phyloP scores from a whole-genome alignment of 2,113 vertebrate genomes.

The Halcyon malimbica region DNA sequence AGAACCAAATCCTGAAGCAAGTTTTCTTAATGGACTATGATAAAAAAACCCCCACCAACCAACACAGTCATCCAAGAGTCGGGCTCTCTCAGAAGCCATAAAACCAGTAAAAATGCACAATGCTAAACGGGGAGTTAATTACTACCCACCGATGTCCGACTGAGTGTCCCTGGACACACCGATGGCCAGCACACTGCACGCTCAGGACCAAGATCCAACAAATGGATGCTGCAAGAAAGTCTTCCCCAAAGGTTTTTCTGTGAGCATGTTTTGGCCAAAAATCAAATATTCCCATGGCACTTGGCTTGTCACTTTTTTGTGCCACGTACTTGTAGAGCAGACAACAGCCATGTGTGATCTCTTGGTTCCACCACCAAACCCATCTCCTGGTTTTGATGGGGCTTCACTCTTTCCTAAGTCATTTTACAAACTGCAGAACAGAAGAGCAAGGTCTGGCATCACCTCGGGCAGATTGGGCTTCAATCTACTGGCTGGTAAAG shows the following conservation, averaged over 20 bases:
- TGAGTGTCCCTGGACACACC: neutral
- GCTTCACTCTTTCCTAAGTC: neutral
- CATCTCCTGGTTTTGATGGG: neutral
- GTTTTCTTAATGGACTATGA: neutral
- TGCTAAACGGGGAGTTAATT: neutral
- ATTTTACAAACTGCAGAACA: neutral
- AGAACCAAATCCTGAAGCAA: neutral
- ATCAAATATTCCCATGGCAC: neutral
- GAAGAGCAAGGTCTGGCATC: neutral
- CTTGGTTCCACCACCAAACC: neutral
- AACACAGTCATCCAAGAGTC: neutral
- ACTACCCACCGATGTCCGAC: neutral
- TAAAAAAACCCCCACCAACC: neutral
- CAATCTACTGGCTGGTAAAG: neutral
- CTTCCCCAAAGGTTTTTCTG: neutral
- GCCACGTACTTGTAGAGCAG: accelerated
- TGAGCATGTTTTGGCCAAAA: neutral
- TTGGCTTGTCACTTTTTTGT: neutral
- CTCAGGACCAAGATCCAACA: neutral
- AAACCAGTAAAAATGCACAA: neutral
- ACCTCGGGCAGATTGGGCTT: neutral
- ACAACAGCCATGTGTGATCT: accelerated
- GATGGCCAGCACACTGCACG: accelerated
- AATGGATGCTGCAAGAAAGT: neutral
- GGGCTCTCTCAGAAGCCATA: neutral